These are phyloP conservation scores for Holothuria leucospilota DNA, from an alignment of 53 echinoderm and acorn worm species.

Conservation along the genomic window DNA sequence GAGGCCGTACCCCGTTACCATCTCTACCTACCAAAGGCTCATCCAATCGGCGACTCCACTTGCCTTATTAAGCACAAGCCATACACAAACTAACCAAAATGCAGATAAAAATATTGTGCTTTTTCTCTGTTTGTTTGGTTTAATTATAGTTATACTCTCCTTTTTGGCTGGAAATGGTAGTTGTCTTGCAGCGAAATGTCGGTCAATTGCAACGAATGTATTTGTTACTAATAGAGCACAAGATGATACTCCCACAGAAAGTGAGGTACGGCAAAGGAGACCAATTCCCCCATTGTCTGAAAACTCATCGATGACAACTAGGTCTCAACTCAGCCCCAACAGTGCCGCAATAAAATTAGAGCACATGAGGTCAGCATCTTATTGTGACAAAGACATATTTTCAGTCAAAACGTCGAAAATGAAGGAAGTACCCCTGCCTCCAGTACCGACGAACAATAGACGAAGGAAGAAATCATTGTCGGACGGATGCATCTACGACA, in stretches of 20 bases:
- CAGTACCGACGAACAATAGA: neutral
- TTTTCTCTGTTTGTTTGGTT: neutral
- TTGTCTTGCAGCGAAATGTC: conserved; percentile 7
- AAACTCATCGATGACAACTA: neutral
- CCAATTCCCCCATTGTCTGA: neutral
- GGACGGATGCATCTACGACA: conserved; percentile 6
- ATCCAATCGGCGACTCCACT: too few relatives aligned
- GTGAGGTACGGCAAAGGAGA: too few relatives aligned
- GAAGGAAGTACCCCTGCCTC: neutral
- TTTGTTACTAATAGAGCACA: too few relatives aligned
- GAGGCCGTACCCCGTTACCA: too few relatives aligned
- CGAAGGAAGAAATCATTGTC: neutral
- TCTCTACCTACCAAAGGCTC: too few relatives aligned
- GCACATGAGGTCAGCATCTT: neutral
- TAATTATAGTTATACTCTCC: neutral
- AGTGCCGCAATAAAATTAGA: neutral
- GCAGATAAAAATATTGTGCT: too few relatives aligned
- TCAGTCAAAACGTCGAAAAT: neutral
- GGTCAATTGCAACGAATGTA: neutral
- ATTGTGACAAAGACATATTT: neutral
- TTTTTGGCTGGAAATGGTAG: conserved; percentile 21
- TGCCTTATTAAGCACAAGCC: too few relatives aligned
- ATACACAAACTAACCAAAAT: too few relatives aligned
- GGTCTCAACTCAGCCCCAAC: neutral
- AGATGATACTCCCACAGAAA: too few relatives aligned